Base-by-base conservation (phyloP, 1,140 invertebrate genomes). In the Pseudomyrmex pallidus region DNA sequence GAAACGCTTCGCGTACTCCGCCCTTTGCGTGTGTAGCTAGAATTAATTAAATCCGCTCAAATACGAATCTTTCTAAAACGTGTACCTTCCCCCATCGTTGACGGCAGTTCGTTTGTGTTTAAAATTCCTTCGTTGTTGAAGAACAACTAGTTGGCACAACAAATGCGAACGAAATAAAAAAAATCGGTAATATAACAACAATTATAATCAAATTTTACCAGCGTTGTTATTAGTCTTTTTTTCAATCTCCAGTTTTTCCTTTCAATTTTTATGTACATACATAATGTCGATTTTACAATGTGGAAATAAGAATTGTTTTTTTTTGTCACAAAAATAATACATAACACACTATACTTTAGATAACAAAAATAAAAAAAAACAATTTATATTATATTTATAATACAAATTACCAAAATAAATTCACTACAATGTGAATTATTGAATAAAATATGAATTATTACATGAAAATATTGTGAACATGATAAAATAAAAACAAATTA, bases 51-150 rank as follows among this genome's bases (percentile, higher is more conserved):
- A 56, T 68, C 54, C 66, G 80, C 86, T 84, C 35, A 35, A 66
- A 80, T 84, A 91, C 93, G 94, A 94, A 94, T 94, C 94, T 94
- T 94, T 93, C 94, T 89, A 87, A 91, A 35, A 92, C 90, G 89
- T 88, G 74, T 77, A 76, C 82, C 83, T 84, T 56, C 54, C 73
- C 35, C 63, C 57, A 54, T 77, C 57, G 62, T 22, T 48, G 76
- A 84, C 52, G 82, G 62, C 77, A 88, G 57, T 84, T 68, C 35
- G 74, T 87, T 84, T 84, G 74, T 84, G 74, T 74, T 84, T 84
- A 50, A 84, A 84, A 44, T 80, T 57, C 63, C 74, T 84, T 17
- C 20, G n/a, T 72, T 66, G 54, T 61, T 8, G 50, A 74, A 50
- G 15, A 22, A 25, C 48, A 13, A 70, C 44, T 25, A 25, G 5